phyloP scores from a whole-genome alignment of 2,113 vertebrate genomes.

The Galemys pyrenaicus region DNA sequence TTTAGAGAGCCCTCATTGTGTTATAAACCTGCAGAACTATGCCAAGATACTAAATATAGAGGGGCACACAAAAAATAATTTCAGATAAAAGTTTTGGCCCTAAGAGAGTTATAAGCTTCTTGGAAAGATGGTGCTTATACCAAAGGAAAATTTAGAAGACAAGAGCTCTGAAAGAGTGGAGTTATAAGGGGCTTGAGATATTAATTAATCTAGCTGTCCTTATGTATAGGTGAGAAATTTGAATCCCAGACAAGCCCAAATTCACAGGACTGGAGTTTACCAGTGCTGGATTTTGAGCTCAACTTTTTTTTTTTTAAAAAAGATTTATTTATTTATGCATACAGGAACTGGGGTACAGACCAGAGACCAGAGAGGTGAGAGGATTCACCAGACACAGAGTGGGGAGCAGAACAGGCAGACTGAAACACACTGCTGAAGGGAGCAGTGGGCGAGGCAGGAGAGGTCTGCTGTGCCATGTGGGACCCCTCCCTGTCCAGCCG shows the following conservation, averaged over 20 bases:
- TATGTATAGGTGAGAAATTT: conserved; percentile 13
- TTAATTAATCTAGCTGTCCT: background rate
- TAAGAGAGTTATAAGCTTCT: background rate
- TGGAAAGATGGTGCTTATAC: background rate
- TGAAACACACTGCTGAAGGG: no score
- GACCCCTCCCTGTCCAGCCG: no score
- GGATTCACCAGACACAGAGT: no score
- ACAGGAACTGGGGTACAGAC: no score
- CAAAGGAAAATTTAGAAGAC: background rate
- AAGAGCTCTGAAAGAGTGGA: conserved; percentile 16
- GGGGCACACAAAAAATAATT: background rate
- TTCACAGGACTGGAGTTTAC: background rate
- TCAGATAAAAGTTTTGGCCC: conserved; percentile 21
- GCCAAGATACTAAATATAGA: background rate
- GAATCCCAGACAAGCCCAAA: background rate
- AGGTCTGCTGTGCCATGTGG: no score
- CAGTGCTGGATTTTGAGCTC: background rate
- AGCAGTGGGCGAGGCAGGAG: no score
- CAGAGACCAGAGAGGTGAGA: no score
- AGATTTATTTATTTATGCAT: no score
- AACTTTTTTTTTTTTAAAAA: no score
- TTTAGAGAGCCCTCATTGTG: background rate
- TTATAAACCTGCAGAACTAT: background rate
- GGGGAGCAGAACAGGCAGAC: no score
- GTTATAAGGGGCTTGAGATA: background rate